phyloP scores from a whole-genome alignment of 2,888 invertebrate species.

The Busseola fusca region DNA sequence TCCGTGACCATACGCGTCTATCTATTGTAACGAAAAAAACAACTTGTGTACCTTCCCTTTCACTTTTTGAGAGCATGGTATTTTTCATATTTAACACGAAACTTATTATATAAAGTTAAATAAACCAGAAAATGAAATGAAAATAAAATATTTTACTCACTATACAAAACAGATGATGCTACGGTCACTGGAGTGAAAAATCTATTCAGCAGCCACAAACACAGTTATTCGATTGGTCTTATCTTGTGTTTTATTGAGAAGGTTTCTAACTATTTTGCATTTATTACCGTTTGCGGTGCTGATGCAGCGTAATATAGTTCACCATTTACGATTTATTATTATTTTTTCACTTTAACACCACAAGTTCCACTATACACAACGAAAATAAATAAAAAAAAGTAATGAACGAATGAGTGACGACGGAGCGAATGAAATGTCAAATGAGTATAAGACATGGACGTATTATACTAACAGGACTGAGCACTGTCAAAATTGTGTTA shows the following conservation, averaged over 20 bases:
- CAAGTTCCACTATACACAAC: conserved; percentile 28
- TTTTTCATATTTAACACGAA: conserved; percentile 8
- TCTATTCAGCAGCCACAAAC: conserved; percentile 53
- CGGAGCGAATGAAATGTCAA: not conserved
- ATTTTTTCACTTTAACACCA: conserved; percentile 32
- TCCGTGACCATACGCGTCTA: conserved; percentile 36
- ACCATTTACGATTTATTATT: conserved; percentile 25
- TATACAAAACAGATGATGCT: conserved; percentile 60
- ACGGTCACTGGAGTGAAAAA: conserved; percentile 67
- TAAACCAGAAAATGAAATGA: not conserved
- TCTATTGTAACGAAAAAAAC: conserved; percentile 9
- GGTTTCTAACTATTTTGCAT: conserved; percentile 35
- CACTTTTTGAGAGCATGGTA: conserved; percentile 59
- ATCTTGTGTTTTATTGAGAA: conserved; percentile 40
- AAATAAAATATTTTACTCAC: conserved; percentile 1
- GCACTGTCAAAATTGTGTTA: too few species aligned
- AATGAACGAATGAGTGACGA: conserved; percentile 14
- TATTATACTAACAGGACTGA: too few species aligned
- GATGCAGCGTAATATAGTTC: conserved; percentile 1
- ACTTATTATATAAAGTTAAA: not conserved
- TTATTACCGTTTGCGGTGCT: conserved; percentile 11
- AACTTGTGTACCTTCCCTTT: conserved; percentile 57
- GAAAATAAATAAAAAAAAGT: conserved; percentile 53
- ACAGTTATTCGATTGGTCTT: conserved; percentile 55
- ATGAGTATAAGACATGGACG: not conserved